phyloP scores from a whole-genome alignment of 2,113 vertebrate species.

The Ceratotherium simum region DNA sequence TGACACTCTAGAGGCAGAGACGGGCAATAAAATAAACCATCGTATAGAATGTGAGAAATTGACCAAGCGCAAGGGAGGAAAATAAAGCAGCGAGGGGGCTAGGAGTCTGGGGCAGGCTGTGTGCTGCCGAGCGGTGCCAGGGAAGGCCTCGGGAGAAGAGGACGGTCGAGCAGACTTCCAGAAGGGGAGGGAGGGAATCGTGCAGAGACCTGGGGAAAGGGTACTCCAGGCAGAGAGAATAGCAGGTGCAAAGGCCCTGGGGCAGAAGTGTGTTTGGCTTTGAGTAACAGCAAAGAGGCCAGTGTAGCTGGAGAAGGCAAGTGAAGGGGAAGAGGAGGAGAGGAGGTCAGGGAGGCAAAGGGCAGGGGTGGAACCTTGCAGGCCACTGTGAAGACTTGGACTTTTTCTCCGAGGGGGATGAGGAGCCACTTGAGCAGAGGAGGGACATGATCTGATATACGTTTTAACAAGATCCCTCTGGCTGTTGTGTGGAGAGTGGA shows the following conservation, averaged over 20 bases:
- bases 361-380: neutral
- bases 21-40: neutral
- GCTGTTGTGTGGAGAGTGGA: neutral
- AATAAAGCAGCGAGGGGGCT: neutral
- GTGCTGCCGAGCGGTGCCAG: neutral
- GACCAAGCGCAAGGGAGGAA: neutral
- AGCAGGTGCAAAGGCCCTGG: slow-evolving; percentile 35
- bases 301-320: neutral
- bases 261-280: neutral
- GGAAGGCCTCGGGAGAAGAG: neutral
- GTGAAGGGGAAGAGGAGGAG: neutral
- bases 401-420: neutral
- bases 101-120: neutral
- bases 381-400: neutral
- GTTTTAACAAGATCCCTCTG: neutral
- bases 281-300: neutral
- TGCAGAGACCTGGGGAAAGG: neutral
- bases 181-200: neutral
- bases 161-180: neutral
- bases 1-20: neutral
- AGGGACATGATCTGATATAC: neutral
- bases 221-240: neutral
- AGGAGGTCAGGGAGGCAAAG: neutral
- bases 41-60: neutral
- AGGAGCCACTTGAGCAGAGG: neutral